Evolutionary conservation across 2,113 vertebrate genomes (phyloP).

Genomic region (Dryoscopus gambensis): DNA sequence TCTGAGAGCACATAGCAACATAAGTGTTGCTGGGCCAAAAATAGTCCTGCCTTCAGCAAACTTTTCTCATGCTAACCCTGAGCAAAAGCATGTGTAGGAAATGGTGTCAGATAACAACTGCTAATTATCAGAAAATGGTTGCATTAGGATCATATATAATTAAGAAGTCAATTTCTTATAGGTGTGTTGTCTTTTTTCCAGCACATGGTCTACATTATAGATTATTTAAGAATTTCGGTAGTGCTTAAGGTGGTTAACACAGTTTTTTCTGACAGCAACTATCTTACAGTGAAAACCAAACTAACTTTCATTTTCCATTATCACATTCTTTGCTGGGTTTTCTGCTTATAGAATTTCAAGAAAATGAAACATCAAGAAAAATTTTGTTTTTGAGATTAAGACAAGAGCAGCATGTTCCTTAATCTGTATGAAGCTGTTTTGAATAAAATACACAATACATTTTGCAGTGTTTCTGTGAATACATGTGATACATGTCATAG

Average conservation of each 20-base stretch:
- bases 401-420: not conserved
- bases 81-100: conserved; percentile 60
- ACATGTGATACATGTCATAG: not conserved
- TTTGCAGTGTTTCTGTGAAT: not conserved
- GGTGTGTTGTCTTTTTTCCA: not conserved
- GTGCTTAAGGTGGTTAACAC: not conserved
- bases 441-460: not conserved
- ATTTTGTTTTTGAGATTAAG: not conserved
- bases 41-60: conserved; percentile 61
- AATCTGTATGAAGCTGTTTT: not conserved
- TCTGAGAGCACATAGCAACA: conserved; percentile 70
- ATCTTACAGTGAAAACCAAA: not conserved
- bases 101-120: conserved; percentile 57
- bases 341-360: not conserved
- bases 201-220: not conserved
- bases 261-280: not conserved
- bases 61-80: conserved; percentile 62
- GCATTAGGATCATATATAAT: not conserved
- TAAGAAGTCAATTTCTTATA: not conserved
- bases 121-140: conserved; percentile 49
- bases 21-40: conserved; percentile 57
- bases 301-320: not conserved
- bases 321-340: not conserved
- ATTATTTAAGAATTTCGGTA: not conserved
- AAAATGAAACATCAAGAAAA: not conserved